Base-by-base conservation (phyloP, 2,888 invertebrate genomes). In the Homarus gammarus region DNA sequence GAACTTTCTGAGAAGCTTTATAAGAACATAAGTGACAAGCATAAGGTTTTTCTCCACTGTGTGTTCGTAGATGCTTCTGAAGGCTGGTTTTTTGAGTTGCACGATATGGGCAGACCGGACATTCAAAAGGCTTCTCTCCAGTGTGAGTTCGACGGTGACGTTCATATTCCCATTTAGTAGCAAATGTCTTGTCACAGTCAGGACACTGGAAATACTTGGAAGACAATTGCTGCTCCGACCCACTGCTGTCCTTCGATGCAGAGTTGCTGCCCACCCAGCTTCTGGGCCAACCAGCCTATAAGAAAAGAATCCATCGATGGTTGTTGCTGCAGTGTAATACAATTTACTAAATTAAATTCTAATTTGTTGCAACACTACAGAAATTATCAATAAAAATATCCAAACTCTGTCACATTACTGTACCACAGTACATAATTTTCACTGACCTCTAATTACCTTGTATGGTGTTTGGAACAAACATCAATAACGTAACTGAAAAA, bases 101-200 rank as follows among this genome's bases (percentile, higher is more conserved):
- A 79, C 89, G 73, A 56, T 91, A 91, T 10, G 89, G 87, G 56
- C 91, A 91, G 49, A 87, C 18, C 2, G 79, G 49, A 73, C 91
- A 91, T 27, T 79, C 89, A 83, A 73, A 91, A 83, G 91, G 91
- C 49, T 91, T 91, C 87, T 91, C 91, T 49, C 91, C 91, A 18
- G 91, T 91, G 83, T 91, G 91, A 44, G 91, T 91, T 36, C 89
- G 91, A 31, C 81, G 86, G 70, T 91, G 91, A 49, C 91, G 89
- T 51, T 84, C 86, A 61, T 75, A 88, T 49, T 88, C 88, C 88
- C 88, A 88, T 64, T 70, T 88, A 51, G 88, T 88, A 70, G 82
- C 77, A 78, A 88, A 88, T 22, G 70, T 64, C 75, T 88, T 88
- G 75, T 88, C 82, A 64, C 88, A 88, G 83, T 88, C 88, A 36